Evolutionary conservation across 2,113 vertebrate genomes (phyloP).

Genomic region (Acrocephalus kingi): DNA sequence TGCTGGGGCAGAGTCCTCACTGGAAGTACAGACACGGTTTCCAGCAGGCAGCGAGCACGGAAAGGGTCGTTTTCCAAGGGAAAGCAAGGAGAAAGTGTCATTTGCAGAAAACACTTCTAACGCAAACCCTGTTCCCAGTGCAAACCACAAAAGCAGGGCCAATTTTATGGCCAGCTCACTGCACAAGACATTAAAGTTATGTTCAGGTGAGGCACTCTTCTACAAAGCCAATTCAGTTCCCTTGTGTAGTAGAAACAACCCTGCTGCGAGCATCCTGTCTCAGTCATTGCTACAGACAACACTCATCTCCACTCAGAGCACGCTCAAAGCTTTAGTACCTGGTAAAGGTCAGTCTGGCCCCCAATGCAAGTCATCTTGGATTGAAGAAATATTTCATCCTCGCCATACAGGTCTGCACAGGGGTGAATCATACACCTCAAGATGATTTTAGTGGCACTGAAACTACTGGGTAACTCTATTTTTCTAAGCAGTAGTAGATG

Average conservation of each 20-base stretch:
- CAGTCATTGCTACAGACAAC: neutral
- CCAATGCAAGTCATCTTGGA: rapidly evolving
- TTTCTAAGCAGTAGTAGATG: neutral
- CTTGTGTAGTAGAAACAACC: neutral
- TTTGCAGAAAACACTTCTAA: neutral
- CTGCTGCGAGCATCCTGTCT: neutral
- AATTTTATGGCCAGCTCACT: neutral
- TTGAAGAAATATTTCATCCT: neutral
- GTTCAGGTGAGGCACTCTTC: neutral
- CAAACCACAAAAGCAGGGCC: neutral
- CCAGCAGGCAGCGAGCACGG: neutral
- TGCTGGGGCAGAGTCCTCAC: neutral
- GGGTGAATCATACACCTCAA: neutral
- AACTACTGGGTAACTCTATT: neutral
- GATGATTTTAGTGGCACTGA: neutral
- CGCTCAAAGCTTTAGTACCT: neutral
- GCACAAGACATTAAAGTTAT: neutral
- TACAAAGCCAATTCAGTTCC: neutral
- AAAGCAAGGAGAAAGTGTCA: neutral
- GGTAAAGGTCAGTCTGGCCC: neutral
- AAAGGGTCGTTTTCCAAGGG: neutral
- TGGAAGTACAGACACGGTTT: neutral
- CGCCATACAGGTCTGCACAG: neutral
- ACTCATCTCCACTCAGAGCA: neutral
- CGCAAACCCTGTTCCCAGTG: rapidly evolving